phyloP scores from a whole-genome alignment of 2,113 vertebrate genomes.

The Pionites leucogaster region DNA sequence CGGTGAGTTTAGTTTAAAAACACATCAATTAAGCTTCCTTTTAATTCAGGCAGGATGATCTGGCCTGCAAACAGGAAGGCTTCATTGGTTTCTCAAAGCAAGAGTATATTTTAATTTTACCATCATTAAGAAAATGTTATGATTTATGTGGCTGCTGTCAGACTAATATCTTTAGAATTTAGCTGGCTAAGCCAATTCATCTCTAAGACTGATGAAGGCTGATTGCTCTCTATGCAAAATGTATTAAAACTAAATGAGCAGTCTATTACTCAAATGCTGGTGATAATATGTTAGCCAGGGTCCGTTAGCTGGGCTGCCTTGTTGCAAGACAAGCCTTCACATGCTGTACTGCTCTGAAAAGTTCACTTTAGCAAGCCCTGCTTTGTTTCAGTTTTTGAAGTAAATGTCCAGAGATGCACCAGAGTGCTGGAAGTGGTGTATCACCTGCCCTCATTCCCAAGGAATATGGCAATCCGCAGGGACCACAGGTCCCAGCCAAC shows the following conservation, averaged over 20 bases:
- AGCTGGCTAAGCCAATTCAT: conserved; percentile 89
- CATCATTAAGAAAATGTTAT: conserved; percentile 90
- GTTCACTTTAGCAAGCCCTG: background rate
- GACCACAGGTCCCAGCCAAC: background rate
- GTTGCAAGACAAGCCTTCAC: conserved; percentile 34
- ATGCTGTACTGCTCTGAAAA: background rate
- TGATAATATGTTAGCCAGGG: conserved; percentile 93
- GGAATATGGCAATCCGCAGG: background rate
- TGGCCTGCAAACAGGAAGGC: conserved; percentile 70
- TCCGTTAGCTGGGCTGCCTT: conserved; percentile 88
- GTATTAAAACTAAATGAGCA: conserved; percentile 97
- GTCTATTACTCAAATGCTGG: conserved; percentile 92
- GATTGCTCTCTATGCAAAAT: conserved; percentile 96
- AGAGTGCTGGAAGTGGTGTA: background rate
- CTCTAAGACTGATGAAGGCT: conserved; percentile 95
- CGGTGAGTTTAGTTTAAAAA: conserved; percentile 41
- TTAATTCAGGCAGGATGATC: conserved; percentile 67
- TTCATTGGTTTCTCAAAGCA: conserved; percentile 74
- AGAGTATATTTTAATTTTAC: conserved; percentile 87
- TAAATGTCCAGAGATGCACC: background rate
- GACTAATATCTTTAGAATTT: conserved; percentile 94
- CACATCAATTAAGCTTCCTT: conserved; percentile 70
- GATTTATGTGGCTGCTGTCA: conserved; percentile 90
- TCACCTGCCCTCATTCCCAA: background rate
- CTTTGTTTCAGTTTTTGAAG: background rate